A percentile compares a stretch with the other conserved stretches of the same genome.
Evolutionary conservation across 1,140 invertebrate genomes (phyloP).

Genomic region (Stenopsyche tienmushanensis): DNA sequence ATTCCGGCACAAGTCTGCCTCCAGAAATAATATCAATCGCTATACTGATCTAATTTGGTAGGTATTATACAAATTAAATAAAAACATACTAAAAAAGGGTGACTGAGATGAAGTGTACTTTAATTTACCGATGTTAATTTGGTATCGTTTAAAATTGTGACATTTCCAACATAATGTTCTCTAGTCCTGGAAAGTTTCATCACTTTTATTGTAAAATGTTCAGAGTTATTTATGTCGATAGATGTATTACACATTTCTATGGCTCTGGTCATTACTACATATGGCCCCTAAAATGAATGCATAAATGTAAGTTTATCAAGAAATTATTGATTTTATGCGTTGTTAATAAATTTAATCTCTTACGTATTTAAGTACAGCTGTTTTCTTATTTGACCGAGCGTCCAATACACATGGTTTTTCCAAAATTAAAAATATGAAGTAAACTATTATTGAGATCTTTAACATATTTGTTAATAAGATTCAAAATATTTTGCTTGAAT

Average conservation of each 20-base stretch:
- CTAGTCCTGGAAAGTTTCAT: conserved; percentile 7
- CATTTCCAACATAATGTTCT: conserved; percentile 2
- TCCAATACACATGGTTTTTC: too few species aligned
- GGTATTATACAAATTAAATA: not conserved
- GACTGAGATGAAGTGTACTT: not conserved
- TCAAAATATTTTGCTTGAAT: too few species aligned
- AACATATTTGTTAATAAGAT: too few species aligned
- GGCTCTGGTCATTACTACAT: too few species aligned
- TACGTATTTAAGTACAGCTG: too few species aligned
- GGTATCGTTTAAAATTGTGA: not conserved
- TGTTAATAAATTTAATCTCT: too few species aligned
- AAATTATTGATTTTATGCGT: too few species aligned
- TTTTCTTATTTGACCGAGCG: too few species aligned
- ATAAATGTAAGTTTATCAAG: too few species aligned
- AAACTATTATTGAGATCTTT: too few species aligned
- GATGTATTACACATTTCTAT: not conserved
- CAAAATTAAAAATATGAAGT: too few species aligned
- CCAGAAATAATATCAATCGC: not conserved
- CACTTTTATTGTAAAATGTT: not conserved
- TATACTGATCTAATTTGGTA: not conserved
- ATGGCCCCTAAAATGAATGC: too few species aligned
- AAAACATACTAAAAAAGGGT: not conserved
- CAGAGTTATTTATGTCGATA: not conserved
- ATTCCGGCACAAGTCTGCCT: not conserved
- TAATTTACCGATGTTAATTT: not conserved